Conservation (phyloP, 2,888 invertebrate species). For the Sialis lutaria region DNA sequence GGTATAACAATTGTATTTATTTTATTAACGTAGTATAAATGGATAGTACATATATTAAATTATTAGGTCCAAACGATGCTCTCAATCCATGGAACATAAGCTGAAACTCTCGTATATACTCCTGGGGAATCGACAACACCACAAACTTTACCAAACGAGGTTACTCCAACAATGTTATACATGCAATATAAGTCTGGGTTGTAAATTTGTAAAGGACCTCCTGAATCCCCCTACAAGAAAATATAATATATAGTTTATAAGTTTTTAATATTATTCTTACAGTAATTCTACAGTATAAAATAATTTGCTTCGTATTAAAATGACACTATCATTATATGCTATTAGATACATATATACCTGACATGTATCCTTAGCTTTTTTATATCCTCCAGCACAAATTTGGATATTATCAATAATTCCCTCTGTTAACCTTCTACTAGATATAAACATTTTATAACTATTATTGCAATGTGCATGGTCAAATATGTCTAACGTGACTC, state of each 20-base stretch:
- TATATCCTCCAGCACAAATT: conserved; percentile 25
- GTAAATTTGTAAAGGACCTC: conserved; percentile 36
- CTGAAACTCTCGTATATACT: conserved; percentile 29
- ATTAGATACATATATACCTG: conserved; percentile 13
- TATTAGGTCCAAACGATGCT: conserved; percentile 23
- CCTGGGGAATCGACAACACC: conserved; percentile 25
- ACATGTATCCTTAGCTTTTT: conserved; percentile 28
- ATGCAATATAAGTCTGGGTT: conserved; percentile 25
- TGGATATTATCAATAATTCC: conserved; percentile 19
- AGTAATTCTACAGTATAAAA: too few relatives aligned
- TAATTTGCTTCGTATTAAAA: too few relatives aligned
- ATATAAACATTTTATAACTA: conserved; percentile 11
- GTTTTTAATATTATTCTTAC: too few relatives aligned
- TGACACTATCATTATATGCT: too few relatives aligned
- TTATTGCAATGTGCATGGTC: conserved; percentile 16
- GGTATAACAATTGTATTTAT: too few relatives aligned
- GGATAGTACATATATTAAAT: too few relatives aligned
- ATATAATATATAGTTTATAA: too few relatives aligned
- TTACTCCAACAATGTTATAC: conserved; percentile 30
- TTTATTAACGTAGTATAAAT: too few relatives aligned
- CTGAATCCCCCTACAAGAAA: conserved; percentile 39
- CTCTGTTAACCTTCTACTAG: conserved; percentile 12
- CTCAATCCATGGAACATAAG: conserved; percentile 32
- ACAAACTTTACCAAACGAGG: conserved; percentile 26
- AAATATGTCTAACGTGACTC: conserved; percentile 21